Base-by-base conservation (phyloP, 2,797 vertebrate species). In the Hoplostethus mediterraneus region DNA sequence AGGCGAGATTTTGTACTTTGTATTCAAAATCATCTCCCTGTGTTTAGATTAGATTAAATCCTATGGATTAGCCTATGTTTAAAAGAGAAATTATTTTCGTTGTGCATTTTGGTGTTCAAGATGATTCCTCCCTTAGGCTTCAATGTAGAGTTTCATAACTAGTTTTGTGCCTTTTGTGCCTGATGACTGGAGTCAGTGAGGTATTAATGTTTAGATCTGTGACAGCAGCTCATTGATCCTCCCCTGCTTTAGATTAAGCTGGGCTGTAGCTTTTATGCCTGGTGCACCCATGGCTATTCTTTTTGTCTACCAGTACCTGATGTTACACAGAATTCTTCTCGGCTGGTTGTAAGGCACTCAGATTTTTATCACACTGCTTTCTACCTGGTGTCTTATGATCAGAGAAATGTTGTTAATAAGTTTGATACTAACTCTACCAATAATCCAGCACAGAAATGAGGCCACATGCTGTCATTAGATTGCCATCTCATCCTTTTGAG, bases 11-110 rank as follows among this genome's bases (percentile, higher is more conserved):
- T 65, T 10, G 5, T 38, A 7, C 31, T 57, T 60, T 48, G 33
- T 25, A 60, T 65, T 49, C 31, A 40, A 71, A 63, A 52, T 65
- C 44, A 21, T 33, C 67, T 64, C 16, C 48, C 28, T 67, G 48
- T 68, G 47, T 80, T 63, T 36, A 31, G 44, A 71, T 73, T 61
- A 64, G 33, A 64, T 69, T 65, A 65, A 71, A 61, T 44, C 49
- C 25, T 7, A 28, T 30, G 25, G 38, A 79, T 73, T 64, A 75
- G 56, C 67, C 67, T 57, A 44, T n/a, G 44, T 40, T 28, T 17
- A 49, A 53, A 28, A 73, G 16, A 47, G 3, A 60, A 48, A 59
- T 61, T 30, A 61, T 66, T 60, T 67, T 13, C 8, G 42, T 73
- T 58, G 52, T 31, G 48, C 33, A 54, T 53, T 53, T 33, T 52